These are phyloP conservation scores for Eriosoma lanigerum DNA, from an alignment of 1,140 invertebrate species.

Conservation along the genomic window DNA sequence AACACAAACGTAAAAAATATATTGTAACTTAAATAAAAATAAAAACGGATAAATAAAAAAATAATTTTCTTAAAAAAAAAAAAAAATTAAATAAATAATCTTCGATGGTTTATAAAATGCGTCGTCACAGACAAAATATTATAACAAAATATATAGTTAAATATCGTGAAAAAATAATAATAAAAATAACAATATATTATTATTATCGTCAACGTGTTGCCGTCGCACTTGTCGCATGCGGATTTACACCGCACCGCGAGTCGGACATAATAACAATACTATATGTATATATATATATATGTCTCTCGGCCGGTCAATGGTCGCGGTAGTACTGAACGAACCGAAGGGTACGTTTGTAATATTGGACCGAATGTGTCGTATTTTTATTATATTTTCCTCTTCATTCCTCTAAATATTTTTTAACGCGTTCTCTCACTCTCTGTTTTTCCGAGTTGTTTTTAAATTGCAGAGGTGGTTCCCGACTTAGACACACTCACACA, in stretches of 20 bases:
- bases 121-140: too few relatives aligned
- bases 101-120: too few relatives aligned
- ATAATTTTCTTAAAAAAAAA: too few relatives aligned
- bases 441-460: constrained; percentile 7
- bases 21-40: too few relatives aligned
- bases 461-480: constrained; percentile 55
- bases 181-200: too few relatives aligned
- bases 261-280: background rate
- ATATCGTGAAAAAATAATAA: too few relatives aligned
- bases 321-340: constrained; percentile 15
- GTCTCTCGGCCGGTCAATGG: background rate
- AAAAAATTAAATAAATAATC: too few relatives aligned
- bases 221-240: background rate
- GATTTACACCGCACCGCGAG: background rate
- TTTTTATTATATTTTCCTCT: background rate
- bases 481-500: constrained; percentile 53
- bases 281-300: too few relatives aligned
- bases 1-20: too few relatives aligned
- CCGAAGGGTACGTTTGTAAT: constrained; percentile 27
- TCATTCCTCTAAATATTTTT: constrained; percentile 8
- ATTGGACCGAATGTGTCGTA: constrained; percentile 12
- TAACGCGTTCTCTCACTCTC: constrained; percentile 18
- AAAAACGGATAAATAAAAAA: too few relatives aligned
- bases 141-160: too few relatives aligned
- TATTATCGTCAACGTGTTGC: background rate